Percentiles rank a stretch among this genome's conserved stretches.
These are phyloP conservation scores for Paramisgurnus dabryanus DNA, from an alignment of 2,113 vertebrate genomes.

Conservation along the genomic window DNA sequence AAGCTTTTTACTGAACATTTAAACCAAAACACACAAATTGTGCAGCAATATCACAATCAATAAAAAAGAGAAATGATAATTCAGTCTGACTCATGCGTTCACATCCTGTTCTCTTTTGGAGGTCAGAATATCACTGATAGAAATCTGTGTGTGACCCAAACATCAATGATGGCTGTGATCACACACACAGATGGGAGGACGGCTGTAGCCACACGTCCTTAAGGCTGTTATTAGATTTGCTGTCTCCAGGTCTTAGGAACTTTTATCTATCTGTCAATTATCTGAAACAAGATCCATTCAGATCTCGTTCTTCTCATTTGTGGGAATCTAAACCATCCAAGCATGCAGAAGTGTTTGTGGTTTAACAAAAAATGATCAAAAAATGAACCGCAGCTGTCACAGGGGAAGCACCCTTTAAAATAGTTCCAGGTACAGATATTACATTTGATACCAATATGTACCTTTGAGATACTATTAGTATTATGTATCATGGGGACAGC, in stretches of 20 bases:
- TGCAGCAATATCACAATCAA: conserved; percentile 14
- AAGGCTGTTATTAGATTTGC: conserved; percentile 22
- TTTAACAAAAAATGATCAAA: too few species aligned
- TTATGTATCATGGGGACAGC: too few species aligned
- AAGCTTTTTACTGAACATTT: conserved; percentile 7
- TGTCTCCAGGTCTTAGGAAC: neutral
- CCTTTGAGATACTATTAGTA: too few species aligned
- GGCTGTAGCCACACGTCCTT: neutral
- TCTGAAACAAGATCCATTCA: neutral
- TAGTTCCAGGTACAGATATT: too few species aligned
- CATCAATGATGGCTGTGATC: conserved; percentile 19
- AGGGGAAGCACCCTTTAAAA: too few species aligned
- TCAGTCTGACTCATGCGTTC: conserved; percentile 23
- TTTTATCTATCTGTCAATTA: conserved; percentile 15
- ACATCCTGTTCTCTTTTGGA: conserved; percentile 17
- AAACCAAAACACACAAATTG: neutral
- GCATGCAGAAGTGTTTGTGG: too few species aligned
- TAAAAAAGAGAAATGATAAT: conserved; percentile 45
- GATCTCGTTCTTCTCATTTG: neutral
- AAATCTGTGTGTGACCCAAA: conserved; percentile 38
- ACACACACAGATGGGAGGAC: neutral
- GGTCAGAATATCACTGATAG: conserved; percentile 39
- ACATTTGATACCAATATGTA: too few species aligned
- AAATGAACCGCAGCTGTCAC: too few species aligned
- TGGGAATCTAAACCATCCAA: too few species aligned